Evolutionary conservation across 2,888 invertebrate species (phyloP).

Genomic region (Gandaritis pyraliata): DNA sequence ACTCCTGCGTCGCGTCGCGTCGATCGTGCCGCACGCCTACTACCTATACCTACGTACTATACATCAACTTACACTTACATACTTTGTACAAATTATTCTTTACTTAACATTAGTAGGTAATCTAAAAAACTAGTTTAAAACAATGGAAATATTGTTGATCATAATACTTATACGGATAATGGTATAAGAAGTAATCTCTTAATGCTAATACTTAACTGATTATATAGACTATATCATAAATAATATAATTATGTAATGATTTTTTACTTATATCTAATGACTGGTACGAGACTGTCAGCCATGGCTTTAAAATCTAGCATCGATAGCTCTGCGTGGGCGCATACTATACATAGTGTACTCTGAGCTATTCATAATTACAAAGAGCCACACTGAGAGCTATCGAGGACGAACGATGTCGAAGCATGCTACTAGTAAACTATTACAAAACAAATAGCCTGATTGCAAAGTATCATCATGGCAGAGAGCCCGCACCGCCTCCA

Average conservation of each 20-base stretch:
- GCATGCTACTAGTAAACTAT: slow-evolving; percentile 18
- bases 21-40: not conserved
- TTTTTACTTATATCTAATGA: slow-evolving; percentile 70
- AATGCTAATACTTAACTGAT: slow-evolving; percentile 68
- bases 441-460: slow-evolving; percentile 16
- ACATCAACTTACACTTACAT: slow-evolving; percentile 54
- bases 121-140: slow-evolving; percentile 73
- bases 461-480: slow-evolving; percentile 24
- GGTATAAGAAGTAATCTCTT: slow-evolving; percentile 81
- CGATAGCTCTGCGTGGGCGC: slow-evolving; percentile 41
- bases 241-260: slow-evolving; percentile 64
- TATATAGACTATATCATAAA: slow-evolving; percentile 74
- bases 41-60: too few species aligned
- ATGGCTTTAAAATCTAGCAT: slow-evolving; percentile 63
- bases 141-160: slow-evolving; percentile 82
- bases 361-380: slow-evolving; percentile 31
- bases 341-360: slow-evolving; percentile 31
- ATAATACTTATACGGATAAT: slow-evolving; percentile 81
- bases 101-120: slow-evolving; percentile 53
- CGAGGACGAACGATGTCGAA: slow-evolving; percentile 24
- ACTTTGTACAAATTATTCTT: slow-evolving; percentile 81
- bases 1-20: slow-evolving; percentile 36
- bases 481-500: slow-evolving; percentile 31
- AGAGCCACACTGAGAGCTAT: slow-evolving; percentile 37
- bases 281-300: slow-evolving; percentile 78